Conservation (phyloP, 2,888 invertebrate species). For the Athalia circularis region DNA sequence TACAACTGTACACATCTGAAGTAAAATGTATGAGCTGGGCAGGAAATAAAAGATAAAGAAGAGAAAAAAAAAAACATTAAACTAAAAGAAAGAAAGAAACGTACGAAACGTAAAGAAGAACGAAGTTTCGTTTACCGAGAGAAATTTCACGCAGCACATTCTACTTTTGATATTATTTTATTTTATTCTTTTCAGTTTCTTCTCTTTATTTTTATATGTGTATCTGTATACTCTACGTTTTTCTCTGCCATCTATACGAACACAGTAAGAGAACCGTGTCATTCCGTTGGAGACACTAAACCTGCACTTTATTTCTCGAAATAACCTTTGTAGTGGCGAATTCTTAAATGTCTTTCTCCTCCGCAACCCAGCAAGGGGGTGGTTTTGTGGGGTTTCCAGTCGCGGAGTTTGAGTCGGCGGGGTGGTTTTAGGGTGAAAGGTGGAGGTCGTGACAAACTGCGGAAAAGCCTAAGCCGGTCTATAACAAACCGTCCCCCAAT, state of each 20-base stretch:
- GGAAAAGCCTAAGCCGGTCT: background rate
- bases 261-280: background rate
- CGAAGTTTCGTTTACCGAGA: too few relatives aligned
- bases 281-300: slow-evolving; percentile 21
- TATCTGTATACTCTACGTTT: too few relatives aligned
- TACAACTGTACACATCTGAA: too few relatives aligned
- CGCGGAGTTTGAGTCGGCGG: background rate
- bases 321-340: slow-evolving; percentile 46
- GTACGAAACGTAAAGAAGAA: too few relatives aligned
- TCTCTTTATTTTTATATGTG: too few relatives aligned
- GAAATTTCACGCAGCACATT: too few relatives aligned
- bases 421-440: background rate
- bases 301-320: slow-evolving; percentile 47
- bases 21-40: too few relatives aligned
- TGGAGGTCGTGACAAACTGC: background rate
- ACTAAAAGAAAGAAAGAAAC: too few relatives aligned
- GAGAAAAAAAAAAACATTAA: background rate
- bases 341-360: slow-evolving; percentile 46
- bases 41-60: background rate
- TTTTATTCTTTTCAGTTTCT: background rate
- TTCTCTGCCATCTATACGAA: too few relatives aligned
- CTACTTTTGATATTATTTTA: too few relatives aligned
- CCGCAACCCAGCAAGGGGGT: background rate
- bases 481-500: too few relatives aligned
- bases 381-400: too few relatives aligned